Conservation (phyloP, 2,113 vertebrate species). For the Poicephalus gulielmi region DNA sequence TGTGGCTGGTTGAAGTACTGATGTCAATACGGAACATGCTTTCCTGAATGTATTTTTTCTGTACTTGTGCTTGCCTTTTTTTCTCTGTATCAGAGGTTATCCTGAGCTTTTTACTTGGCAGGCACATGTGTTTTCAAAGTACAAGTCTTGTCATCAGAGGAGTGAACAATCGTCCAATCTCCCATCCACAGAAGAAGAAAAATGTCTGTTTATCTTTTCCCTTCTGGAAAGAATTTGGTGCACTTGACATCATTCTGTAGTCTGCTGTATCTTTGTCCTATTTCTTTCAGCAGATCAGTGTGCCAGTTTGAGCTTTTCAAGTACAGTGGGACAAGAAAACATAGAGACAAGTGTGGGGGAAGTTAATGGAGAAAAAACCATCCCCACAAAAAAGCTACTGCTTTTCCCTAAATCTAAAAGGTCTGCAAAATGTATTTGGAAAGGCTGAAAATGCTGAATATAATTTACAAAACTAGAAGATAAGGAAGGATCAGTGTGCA, state of each 20-base stretch:
- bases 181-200: neutral
- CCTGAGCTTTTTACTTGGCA: neutral
- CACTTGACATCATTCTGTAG: neutral
- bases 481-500: neutral
- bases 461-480: neutral
- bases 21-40: rapidly evolving
- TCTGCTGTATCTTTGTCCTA: neutral
- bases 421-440: neutral
- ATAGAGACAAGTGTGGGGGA: neutral
- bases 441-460: neutral
- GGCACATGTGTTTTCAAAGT: neutral
- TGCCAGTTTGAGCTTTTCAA: neutral
- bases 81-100: neutral
- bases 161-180: neutral
- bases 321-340: neutral
- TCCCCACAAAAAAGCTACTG: neutral
- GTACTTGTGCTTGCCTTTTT: neutral
- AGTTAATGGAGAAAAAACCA: neutral
- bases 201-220: neutral
- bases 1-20: neutral
- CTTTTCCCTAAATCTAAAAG: neutral
- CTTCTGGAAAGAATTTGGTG: neutral
- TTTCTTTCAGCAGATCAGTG: neutral
- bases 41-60: neutral
- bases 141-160: neutral